phyloP scores from a whole-genome alignment of 2,888 invertebrate genomes.

The Phortica okadai region DNA sequence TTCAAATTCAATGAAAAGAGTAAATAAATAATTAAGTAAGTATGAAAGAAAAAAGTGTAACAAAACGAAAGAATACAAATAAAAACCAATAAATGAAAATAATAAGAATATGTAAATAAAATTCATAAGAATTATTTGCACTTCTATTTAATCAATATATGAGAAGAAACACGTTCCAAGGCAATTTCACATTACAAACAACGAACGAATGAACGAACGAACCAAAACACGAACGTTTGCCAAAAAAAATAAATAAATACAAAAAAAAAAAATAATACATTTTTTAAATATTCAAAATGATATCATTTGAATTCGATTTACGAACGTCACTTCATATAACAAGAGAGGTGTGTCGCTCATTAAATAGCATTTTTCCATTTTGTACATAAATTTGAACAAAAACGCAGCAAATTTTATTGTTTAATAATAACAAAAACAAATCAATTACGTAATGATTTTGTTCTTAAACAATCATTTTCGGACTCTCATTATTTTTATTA shows the following conservation, averaged over 20 bases:
- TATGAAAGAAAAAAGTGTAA: constrained; percentile 13
- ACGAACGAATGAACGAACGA: constrained; percentile 22
- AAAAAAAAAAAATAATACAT: neutral
- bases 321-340: neutral
- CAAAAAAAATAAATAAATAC: constrained; percentile 20
- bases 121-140: constrained; percentile 24
- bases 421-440: too few species aligned
- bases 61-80: constrained; percentile 29
- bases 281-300: neutral
- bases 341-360: too few species aligned
- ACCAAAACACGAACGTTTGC: constrained; percentile 22
- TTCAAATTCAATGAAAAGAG: constrained; percentile 11
- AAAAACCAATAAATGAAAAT: constrained; percentile 21
- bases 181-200: constrained; percentile 67
- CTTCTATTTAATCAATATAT: constrained; percentile 25
- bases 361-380: too few species aligned
- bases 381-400: too few species aligned
- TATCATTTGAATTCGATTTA: neutral
- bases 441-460: too few species aligned
- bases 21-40: constrained; percentile 11
- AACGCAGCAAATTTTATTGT: too few species aligned
- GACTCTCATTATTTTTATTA: too few species aligned
- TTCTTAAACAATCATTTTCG: too few species aligned
- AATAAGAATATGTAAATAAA: constrained; percentile 4
- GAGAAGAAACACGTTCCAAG: constrained; percentile 66